Conservation (phyloP, 2,797 vertebrate genomes). For the Hydrolagus colliei region DNA sequence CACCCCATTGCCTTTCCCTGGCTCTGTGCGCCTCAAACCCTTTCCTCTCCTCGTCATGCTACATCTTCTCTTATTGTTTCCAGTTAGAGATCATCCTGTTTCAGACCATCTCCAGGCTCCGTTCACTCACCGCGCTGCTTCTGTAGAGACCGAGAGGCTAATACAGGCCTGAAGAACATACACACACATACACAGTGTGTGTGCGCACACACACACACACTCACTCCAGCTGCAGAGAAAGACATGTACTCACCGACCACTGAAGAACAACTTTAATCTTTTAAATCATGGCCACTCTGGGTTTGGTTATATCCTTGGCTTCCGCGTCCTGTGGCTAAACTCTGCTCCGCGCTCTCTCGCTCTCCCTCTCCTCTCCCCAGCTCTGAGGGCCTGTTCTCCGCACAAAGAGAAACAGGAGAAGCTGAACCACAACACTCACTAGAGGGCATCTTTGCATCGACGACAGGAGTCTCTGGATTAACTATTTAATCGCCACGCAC, state of each 20-base stretch:
- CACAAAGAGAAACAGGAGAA: neutral
- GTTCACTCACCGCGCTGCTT: neutral
- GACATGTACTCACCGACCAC: neutral
- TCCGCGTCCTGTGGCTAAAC: neutral
- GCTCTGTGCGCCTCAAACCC: no score
- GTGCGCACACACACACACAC: neutral
- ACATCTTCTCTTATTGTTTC: neutral
- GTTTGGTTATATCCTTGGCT: neutral
- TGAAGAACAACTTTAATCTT: neutral
- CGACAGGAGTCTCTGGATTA: neutral
- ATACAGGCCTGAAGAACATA: neutral
- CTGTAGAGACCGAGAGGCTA: no score
- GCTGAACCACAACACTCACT: neutral
- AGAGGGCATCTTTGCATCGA: constrained; percentile 21
- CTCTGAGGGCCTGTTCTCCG: neutral
- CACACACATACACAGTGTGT: neutral
- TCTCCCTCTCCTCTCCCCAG: neutral
- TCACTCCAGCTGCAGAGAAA: neutral
- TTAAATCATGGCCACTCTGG: no score
- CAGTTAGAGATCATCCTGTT: neutral
- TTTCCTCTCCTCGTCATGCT: neutral
- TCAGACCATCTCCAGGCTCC: neutral
- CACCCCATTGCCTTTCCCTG: neutral
- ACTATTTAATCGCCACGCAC: neutral
- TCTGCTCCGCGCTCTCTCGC: neutral